These are phyloP conservation scores for Channa argus DNA, from an alignment of 2,113 vertebrate genomes.

Conservation along the genomic window DNA sequence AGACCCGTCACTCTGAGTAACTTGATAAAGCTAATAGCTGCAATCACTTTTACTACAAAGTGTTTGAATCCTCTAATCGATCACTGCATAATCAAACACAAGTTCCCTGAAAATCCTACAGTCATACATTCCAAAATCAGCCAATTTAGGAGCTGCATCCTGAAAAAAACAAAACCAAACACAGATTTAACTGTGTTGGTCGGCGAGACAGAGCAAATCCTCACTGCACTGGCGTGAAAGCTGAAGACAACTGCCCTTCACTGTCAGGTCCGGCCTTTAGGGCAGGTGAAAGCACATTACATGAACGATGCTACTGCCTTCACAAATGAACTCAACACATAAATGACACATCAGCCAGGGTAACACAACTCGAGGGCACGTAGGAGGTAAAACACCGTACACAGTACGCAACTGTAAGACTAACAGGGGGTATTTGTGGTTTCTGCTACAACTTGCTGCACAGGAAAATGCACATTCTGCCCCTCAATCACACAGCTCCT, in stretches of 20 bases:
- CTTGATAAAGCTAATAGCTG: constrained; percentile 42
- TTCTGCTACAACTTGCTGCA: constrained; percentile 5
- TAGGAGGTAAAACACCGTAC: too few relatives aligned
- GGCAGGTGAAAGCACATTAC: not conserved
- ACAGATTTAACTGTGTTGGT: constrained; percentile 19
- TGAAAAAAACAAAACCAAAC: not conserved
- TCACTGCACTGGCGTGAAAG: constrained; percentile 24
- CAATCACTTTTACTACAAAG: not conserved
- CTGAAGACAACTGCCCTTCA: not conserved
- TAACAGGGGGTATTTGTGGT: too few relatives aligned
- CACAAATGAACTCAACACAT: not conserved
- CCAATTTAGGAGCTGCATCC: constrained; percentile 21
- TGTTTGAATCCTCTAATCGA: constrained; percentile 4
- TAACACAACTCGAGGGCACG: too few relatives aligned
- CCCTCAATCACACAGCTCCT: not conserved
- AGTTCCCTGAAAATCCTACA: constrained; percentile 53
- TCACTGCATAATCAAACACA: constrained; percentile 49
- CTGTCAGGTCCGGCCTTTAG: not conserved
- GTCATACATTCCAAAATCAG: constrained; percentile 18
- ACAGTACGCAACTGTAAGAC: not conserved
- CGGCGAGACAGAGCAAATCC: constrained; percentile 29
- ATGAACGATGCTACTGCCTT: not conserved
- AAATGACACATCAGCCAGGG: not conserved
- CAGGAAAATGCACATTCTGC: not conserved
- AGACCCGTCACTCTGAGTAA: not conserved